Percentiles rank a stretch among this genome's conserved stretches.
phyloP scores from a whole-genome alignment of 2,888 invertebrate species.

The Marasmarcha lunaedactyla region DNA sequence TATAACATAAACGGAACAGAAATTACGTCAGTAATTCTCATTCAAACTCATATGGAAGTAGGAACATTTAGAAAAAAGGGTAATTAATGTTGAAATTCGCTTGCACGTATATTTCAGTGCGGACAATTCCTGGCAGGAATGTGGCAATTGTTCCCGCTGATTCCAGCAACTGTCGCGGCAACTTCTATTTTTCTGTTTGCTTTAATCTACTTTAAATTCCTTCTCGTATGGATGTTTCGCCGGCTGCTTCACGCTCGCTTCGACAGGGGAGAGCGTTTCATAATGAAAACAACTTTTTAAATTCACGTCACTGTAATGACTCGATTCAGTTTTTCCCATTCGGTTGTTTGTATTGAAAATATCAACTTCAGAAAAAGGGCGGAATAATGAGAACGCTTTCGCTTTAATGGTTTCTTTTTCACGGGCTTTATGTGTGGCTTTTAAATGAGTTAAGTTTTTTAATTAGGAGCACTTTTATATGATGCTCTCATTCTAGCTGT shows the following conservation, averaged over 20 bases:
- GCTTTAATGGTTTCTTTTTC: slow-evolving; percentile 22
- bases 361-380: slow-evolving; percentile 40
- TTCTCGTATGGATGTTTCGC: slow-evolving; percentile 24
- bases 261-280: slow-evolving; percentile 15
- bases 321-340: slow-evolving; percentile 38
- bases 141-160: slow-evolving; percentile 52
- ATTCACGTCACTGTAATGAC: slow-evolving; percentile 55
- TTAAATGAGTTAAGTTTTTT: not conserved
- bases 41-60: too few species aligned
- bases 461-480: not conserved
- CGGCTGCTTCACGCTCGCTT: not conserved
- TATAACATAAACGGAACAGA: too few species aligned
- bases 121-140: slow-evolving; percentile 27
- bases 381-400: slow-evolving; percentile 19
- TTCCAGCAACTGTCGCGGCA: slow-evolving; percentile 28
- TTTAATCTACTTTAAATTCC: slow-evolving; percentile 52
- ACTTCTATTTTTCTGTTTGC: slow-evolving; percentile 35
- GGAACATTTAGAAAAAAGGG: too few species aligned
- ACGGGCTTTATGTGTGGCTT: not conserved
- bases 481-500: not conserved
- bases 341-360: slow-evolving; percentile 47
- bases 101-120: too few species aligned
- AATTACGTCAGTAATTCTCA: too few species aligned
- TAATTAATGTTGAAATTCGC: too few species aligned
- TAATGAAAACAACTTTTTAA: slow-evolving; percentile 67